Conservation (phyloP, 2,888 invertebrate genomes). For the Globia sparganii region DNA sequence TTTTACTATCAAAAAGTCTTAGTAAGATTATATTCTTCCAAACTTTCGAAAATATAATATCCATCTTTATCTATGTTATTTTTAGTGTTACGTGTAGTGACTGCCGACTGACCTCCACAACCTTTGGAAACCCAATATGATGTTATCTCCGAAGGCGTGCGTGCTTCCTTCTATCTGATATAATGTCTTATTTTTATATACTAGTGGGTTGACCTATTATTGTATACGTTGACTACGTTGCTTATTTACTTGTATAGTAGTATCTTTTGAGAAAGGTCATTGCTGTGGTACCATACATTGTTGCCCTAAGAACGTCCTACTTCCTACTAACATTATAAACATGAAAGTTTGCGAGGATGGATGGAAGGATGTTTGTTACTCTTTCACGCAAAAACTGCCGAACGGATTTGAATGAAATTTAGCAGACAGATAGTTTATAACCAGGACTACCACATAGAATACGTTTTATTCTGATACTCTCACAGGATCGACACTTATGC, state of each 20-base stretch:
- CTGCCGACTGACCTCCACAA: slow-evolving; percentile 52
- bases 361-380: too few relatives aligned
- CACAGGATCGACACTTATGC: too few relatives aligned
- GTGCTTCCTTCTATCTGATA: slow-evolving; percentile 54
- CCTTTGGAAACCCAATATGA: slow-evolving; percentile 57
- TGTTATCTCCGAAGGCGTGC: slow-evolving; percentile 56
- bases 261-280: slow-evolving; percentile 1
- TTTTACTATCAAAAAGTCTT: neutral
- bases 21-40: neutral
- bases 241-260: slow-evolving; percentile 7
- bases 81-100: slow-evolving; percentile 58
- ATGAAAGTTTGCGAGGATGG: too few relatives aligned
- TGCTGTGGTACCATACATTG: neutral
- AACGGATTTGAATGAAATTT: too few relatives aligned
- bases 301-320: neutral
- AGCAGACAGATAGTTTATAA: too few relatives aligned
- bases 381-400: too few relatives aligned
- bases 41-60: slow-evolving; percentile 11
- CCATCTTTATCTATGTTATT: slow-evolving; percentile 28
- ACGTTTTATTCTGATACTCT: too few relatives aligned
- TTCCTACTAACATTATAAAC: too few relatives aligned
- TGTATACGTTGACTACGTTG: slow-evolving; percentile 13
- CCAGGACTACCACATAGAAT: too few relatives aligned
- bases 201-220: slow-evolving; percentile 31
- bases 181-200: slow-evolving; percentile 53